Evolutionary conservation across 2,888 invertebrate genomes (phyloP), one percentile per base, ranked within the genome.

Genomic region (Drosophila putrida): DNA sequence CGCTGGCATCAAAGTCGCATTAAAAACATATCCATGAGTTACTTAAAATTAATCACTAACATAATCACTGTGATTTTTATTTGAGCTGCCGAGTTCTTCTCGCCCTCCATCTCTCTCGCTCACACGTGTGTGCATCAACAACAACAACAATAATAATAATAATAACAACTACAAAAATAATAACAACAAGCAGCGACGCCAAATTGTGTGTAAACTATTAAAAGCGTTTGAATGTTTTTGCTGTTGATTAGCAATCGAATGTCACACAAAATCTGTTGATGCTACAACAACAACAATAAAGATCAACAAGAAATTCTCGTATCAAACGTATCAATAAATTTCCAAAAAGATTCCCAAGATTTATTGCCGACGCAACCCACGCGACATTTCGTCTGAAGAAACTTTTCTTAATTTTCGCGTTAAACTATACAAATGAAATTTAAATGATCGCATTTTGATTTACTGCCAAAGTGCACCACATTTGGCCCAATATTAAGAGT

Each of bases 21-120:
- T 86, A 87, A 87, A 86, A 86, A 89, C 88, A 82, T 84, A 87
- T 89, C 84, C 82, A 78, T 72, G 89, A 89, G 89, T 89, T 89
- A 89, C 86, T 86, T 87, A 89, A 86, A 84, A 81, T 89, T 86
- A 86, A 86, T 87, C 86, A 88, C 86, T 86, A 87, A 81, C 85
- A 86, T 86, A 88, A 86, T 86, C 86, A 80, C 86, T 89, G 85
- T 82, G 86, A 84, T 82, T 87, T 87, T 82, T 75, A 88, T 84
- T 87, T 86, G 83, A 86, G 64, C 65, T 68, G 58, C 58, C 59
- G 62, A 65, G 55, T 35, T 33, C 43, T 25, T 20, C 55, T 25
- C 28, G 28, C 47, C 47, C 50, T 13, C 58, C 13, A 41, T 38
- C 47, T 27, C 38, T 28, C 62, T 58, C 61, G 75, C 74, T 38